Base-by-base conservation (phyloP, 1,140 invertebrate species). In the Medauroidea extradentata region DNA sequence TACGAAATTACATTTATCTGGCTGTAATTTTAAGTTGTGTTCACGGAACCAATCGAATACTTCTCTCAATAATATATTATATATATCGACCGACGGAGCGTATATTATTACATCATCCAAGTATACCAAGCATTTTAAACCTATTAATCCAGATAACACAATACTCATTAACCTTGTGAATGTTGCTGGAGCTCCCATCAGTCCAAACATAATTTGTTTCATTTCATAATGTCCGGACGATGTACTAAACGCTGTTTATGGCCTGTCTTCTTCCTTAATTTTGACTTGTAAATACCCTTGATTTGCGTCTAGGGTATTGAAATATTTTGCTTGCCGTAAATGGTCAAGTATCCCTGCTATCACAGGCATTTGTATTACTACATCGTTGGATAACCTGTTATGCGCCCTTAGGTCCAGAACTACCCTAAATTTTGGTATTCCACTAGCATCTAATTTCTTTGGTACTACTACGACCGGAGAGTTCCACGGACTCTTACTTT, bases 271-370 rank as follows among this genome's bases (percentile, higher is more conserved):
- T 34, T 62, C 50, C 1, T 70, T 59, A 18, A 81, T 63, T 43
- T 69, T 64, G 7, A 82, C 69, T 61, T 83, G 80, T 62, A 76
- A 78, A 62, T 76, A 82, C 7, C 80, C 80, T 29, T 62, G 67
- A 2, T 65, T 66, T 2, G 79, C 56, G 69, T 82, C 76, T 14
- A 81, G 48, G 1, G 71, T 70, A 3, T 69, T 64, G 58, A 80
- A 81, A 53, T 69, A 75, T 16, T 62, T 62, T 5, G 64, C 34
- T 4, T 65, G 69, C 9, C 69, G 65, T 48, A 81, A 60, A 60
- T 71, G 70, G 59, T 78, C 72, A 13, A 83, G 64, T 48, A 72
- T 67, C 29, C 11, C 29, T 34, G 29, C 29, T 4, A 34, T 34
- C 5, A 11, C 4, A 34, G 29, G 29, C 4, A 34, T 4, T 4